A percentile compares a stretch with the other conserved stretches of the same genome.
Evolutionary conservation across 2,888 invertebrate species (phyloP).

Genomic region (Microdon myrmicae): DNA sequence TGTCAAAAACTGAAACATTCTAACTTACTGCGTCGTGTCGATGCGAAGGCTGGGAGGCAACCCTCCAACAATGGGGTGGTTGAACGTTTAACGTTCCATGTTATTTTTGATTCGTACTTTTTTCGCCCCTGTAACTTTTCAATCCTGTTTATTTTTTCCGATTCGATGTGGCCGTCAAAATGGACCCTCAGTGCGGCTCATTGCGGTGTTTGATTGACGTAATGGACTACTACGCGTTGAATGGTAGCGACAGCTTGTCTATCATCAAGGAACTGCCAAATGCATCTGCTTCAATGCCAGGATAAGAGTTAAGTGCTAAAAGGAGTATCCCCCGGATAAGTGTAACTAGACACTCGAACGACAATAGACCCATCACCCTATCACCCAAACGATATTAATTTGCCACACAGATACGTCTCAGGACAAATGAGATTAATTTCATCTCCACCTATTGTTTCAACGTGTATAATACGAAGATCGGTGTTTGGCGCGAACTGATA

Average conservation of each 20-base stretch:
- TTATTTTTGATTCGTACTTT: too few species aligned
- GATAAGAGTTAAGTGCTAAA: constrained; percentile 36
- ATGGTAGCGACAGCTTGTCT: constrained; percentile 51
- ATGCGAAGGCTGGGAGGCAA: constrained; percentile 25
- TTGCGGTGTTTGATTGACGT: constrained; percentile 22
- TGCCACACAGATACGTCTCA: constrained; percentile 29
- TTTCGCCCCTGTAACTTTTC: too few species aligned
- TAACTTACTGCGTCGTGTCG: constrained; percentile 39
- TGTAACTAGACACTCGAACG: constrained; percentile 16
- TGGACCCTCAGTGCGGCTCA: constrained; percentile 37
- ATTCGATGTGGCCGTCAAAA: constrained; percentile 44
- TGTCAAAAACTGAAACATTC: constrained; percentile 51
- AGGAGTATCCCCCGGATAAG: constrained; percentile 30
- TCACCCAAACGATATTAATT: constrained; percentile 44
- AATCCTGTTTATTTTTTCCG: constrained; percentile 9
- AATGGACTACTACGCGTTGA: constrained; percentile 12
- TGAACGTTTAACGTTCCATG: too few species aligned
- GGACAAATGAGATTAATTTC: constrained; percentile 52
- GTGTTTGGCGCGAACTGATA: constrained; percentile 33
- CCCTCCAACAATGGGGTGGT: constrained; percentile 18
- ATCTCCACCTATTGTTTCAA: constrained; percentile 47
- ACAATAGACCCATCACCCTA: constrained; percentile 36
- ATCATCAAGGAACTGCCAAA: constrained; percentile 42
- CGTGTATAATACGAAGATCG: constrained; percentile 13
- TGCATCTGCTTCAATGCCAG: constrained; percentile 28